Evolutionary conservation across 37 sponge, comb jelly and placozoan genomes (phyloP), one percentile per base, ranked within the genome.

Genomic region (Spongia lamella): DNA sequence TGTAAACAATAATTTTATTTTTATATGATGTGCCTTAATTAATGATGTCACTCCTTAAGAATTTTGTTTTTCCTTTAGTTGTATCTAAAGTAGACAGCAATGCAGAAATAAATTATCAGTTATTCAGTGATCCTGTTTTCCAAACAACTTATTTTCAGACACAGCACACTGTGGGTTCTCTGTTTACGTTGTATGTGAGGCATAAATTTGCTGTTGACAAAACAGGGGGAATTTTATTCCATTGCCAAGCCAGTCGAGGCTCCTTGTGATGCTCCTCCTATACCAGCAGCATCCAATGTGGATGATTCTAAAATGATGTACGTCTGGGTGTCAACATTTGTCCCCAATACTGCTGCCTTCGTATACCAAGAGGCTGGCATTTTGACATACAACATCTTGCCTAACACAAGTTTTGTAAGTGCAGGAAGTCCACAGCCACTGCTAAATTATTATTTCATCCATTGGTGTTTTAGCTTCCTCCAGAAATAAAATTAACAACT

Each of bases 291-390:
- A 31, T 64, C 53, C 21, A 0, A 61, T 27, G 43, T 79, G 0
- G 66, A 74, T 38, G 53, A 58, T 20, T 39, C 31, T 31, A 81
- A 61, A 32, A 94, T 94, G 95, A 33, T 94, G 75, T 89, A 84
- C 54, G 54, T 94, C 14, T 94, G 95, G 95, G 63, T 94, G 57
- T 84, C 91, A 0, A 85, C 87, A 36, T 94, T 90, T 66, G 70
- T 94, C 15, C 91, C 85, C 32, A 74, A 94, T 61, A 84, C 88
- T 2, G 95, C 95, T 64, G 91, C 85, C 3, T 75, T 69, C 56
- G 95, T 94, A 11, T 94, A 94, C 66, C 81, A 80, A 63, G 7
- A 66, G 20, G 81, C 88, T 36, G 95, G 95, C 2, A 17, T 60
- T 14, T 85, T 94, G 0, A 33, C 79, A 6, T 80, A 81, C 33